Base-by-base conservation (phyloP, 2,797 vertebrate species). In the Aplochiton taeniatus region DNA sequence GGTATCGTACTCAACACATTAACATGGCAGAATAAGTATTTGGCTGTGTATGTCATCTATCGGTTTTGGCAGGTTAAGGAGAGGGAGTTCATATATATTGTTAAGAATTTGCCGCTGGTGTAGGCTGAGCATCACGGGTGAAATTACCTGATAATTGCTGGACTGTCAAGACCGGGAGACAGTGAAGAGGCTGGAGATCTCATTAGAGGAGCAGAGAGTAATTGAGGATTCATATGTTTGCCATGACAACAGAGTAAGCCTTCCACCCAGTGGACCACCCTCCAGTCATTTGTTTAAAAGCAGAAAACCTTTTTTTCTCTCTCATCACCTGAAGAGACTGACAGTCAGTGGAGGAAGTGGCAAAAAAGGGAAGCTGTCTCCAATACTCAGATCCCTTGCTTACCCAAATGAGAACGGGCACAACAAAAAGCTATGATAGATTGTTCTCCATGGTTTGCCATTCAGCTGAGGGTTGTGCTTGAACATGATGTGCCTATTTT, bases 131-230 rank as follows among this genome's bases (percentile, higher is more conserved):
- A 69, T 76, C 42, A 16, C 8, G 50, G n/a, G 73, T 62, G 57
- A 69, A 76, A 80, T 44, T 70, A 72, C 12, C 8, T 65, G 71
- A 69, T 79, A 76, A 68, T 70, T 62, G 68, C 55, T 69, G 19
- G 17, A 63, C 50, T 79, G 76, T 72, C 55, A 75, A 63, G 61
- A 76, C 60, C n/a, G 31, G 31, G 3, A 70, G 68, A 59, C 50
- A 72, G 64, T 55, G 50, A 56, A 72, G 70, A 18, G 81, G 61
- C 58, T 42, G 9, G 20, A 68, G 51, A 77, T 72, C 77, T 84
- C 74, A 80, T 85, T 83, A 85, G 77, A 76, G 20, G 1, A 66
- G 69, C 31, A 56, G 77, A 70, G 70, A 73, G 65, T 79, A 53
- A 69, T 16, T 63, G 57, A 69, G 51, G 69, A 72, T 65, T 71